A percentile compares a stretch with the other conserved stretches of the same genome.
These are phyloP conservation scores for Sarcophaga rosellei DNA, from an alignment of 2,888 invertebrate species.

Conservation along the genomic window DNA sequence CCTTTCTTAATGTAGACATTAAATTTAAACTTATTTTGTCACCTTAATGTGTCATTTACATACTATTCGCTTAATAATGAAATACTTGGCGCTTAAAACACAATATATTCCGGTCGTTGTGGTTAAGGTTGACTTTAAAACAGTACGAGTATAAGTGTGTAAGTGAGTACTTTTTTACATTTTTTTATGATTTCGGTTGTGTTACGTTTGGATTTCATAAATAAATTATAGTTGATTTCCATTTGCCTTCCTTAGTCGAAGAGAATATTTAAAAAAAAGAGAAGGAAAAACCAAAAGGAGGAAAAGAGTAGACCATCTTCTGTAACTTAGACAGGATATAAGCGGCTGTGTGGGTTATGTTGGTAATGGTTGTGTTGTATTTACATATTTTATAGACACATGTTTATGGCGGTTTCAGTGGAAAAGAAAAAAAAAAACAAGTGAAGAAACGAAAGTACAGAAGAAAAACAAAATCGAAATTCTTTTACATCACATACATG, in stretches of 20 bases:
- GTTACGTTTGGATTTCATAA: neutral
- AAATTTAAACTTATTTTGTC: constrained; percentile 40
- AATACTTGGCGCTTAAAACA: neutral
- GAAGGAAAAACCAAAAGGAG: too few species aligned
- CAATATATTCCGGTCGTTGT: neutral
- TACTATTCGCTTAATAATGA: constrained; percentile 7
- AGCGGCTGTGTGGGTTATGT: neutral
- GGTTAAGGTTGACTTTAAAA: neutral
- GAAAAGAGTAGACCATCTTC: constrained; percentile 6
- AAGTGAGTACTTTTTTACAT: neutral
- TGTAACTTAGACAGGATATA: constrained; percentile 33
- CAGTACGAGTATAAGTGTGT: too few species aligned
- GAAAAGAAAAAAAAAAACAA: neutral
- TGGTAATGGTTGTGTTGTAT: constrained; percentile 34
- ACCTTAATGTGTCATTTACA: constrained; percentile 29
- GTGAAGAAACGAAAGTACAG: neutral
- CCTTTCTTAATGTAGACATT: constrained; percentile 9
- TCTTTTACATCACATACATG: constrained; percentile 12
- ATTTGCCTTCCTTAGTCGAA: neutral
- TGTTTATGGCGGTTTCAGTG: neutral
- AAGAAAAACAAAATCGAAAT: neutral
- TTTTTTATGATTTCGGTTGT: neutral
- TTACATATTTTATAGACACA: constrained; percentile 31
- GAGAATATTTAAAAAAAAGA: too few species aligned
- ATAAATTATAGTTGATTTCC: neutral